These are phyloP conservation scores for Ariolimax columbianus DNA, from an alignment of 2,888 invertebrate species.

Conservation along the genomic window DNA sequence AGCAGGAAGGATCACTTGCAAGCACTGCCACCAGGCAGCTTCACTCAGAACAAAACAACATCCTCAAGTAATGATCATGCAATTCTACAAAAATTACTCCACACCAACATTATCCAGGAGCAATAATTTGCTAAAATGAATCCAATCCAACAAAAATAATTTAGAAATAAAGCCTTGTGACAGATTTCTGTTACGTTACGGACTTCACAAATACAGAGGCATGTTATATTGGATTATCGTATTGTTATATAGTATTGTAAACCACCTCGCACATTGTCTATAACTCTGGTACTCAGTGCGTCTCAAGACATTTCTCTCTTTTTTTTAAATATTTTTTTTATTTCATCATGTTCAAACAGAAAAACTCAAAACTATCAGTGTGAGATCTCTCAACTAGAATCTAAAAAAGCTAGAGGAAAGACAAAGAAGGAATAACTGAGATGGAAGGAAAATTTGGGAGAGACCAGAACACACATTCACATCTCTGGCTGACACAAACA, in stretches of 20 bases:
- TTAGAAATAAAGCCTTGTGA: too few relatives aligned
- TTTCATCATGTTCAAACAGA: not conserved
- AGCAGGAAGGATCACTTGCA: too few relatives aligned
- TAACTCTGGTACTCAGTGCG: too few relatives aligned
- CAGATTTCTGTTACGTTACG: too few relatives aligned
- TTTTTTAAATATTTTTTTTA: not conserved
- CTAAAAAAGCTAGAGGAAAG: slow-evolving; percentile 7
- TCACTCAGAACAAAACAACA: not conserved
- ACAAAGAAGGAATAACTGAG: slow-evolving; percentile 21
- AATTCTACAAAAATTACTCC: not conserved
- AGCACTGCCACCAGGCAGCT: not conserved
- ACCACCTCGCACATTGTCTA: too few relatives aligned
- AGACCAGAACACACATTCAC: slow-evolving; percentile 7
- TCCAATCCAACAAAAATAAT: slow-evolving; percentile 5
- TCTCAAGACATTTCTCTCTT: not conserved
- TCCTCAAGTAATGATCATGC: not conserved
- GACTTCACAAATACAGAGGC: too few relatives aligned
- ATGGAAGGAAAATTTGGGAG: not conserved
- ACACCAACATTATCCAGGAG: not conserved
- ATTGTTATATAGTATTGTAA: too few relatives aligned
- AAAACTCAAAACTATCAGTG: not conserved
- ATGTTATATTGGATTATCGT: too few relatives aligned
- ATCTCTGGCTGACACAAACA: not conserved
- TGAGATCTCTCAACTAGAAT: slow-evolving; percentile 13
- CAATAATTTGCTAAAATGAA: not conserved